These are phyloP conservation scores for Philaethria dido DNA, from an alignment of 2,888 invertebrate genomes.

Conservation along the genomic window DNA sequence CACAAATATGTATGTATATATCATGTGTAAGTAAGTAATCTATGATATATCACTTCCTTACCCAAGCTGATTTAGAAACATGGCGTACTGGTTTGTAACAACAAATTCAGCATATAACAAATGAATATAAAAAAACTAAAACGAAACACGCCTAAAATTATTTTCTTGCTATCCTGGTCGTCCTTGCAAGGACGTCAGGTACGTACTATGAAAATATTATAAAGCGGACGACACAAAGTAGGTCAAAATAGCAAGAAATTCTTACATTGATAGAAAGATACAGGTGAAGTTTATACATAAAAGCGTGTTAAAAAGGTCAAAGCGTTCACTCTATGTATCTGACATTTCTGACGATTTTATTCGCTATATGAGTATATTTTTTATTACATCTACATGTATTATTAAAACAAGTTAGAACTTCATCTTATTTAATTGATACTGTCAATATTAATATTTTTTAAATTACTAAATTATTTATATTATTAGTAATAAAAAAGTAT, in stretches of 20 bases:
- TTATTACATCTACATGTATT: not conserved
- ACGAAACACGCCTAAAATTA: no score
- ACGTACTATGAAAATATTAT: not conserved
- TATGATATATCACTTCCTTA: no score
- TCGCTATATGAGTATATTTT: not conserved
- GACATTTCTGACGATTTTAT: not conserved
- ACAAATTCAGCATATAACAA: no score
- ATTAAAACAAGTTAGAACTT: not conserved
- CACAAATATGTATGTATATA: not conserved
- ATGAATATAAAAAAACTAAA: no score
- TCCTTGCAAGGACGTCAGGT: not conserved
- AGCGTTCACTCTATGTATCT: not conserved
- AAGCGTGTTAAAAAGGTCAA: not conserved
- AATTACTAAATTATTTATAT: not conserved
- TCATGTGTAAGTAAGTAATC: no score
- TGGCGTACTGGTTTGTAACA: no score
- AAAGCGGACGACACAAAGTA: not conserved
- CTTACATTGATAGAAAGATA: not conserved
- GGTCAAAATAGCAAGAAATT: not conserved
- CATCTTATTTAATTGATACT: not conserved
- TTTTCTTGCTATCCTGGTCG: not conserved
- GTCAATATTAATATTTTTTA: not conserved
- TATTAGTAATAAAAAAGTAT: not conserved
- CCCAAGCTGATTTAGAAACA: no score
- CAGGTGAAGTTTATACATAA: not conserved